phyloP scores from a whole-genome alignment of 2,888 invertebrate species.

The Coleophora deauratella region DNA sequence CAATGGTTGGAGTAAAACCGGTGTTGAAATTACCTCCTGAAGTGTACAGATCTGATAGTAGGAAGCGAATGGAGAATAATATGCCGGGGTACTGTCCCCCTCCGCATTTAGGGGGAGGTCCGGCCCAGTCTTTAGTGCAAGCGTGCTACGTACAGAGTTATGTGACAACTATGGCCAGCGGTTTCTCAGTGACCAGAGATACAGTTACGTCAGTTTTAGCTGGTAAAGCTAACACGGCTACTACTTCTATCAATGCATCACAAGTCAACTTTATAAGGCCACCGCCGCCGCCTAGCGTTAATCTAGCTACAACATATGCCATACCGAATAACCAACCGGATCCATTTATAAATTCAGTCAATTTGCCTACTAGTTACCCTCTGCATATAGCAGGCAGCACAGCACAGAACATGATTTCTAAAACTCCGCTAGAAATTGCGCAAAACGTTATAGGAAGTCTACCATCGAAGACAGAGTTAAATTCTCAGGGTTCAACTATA shows the following conservation, averaged over 20 bases:
- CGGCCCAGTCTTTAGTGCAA: conserved; percentile 56
- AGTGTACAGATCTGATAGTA: conserved; percentile 37
- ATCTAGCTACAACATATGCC: conserved; percentile 57
- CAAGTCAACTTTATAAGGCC: conserved; percentile 58
- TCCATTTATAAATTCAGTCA: conserved; percentile 63
- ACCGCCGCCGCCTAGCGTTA: conserved; percentile 55
- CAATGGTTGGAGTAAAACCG: conserved; percentile 64
- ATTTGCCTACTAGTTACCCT: conserved; percentile 60
- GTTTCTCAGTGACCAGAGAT: conserved; percentile 84
- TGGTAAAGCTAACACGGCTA: conserved; percentile 83
- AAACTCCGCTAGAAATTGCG: conserved; percentile 84
- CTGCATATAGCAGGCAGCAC: conserved; percentile 64
- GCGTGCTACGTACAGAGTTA: conserved; percentile 60
- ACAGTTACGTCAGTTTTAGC: conserved; percentile 87
- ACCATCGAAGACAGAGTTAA: conserved; percentile 61
- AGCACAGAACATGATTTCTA: conserved; percentile 67
- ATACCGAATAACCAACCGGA: conserved; percentile 66
- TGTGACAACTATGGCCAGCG: conserved; percentile 76
- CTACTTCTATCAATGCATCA: conserved; percentile 82
- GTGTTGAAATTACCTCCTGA: conserved; percentile 41
- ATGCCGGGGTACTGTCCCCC: conserved; percentile 69
- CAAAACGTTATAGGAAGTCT: conserved; percentile 83
- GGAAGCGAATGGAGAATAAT: conserved; percentile 45
- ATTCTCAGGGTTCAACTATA: conserved; percentile 53
- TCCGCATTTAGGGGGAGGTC: conserved; percentile 62